Base-by-base conservation (phyloP, 1,140 invertebrate genomes). In the Macrostomum lignano region DNA sequence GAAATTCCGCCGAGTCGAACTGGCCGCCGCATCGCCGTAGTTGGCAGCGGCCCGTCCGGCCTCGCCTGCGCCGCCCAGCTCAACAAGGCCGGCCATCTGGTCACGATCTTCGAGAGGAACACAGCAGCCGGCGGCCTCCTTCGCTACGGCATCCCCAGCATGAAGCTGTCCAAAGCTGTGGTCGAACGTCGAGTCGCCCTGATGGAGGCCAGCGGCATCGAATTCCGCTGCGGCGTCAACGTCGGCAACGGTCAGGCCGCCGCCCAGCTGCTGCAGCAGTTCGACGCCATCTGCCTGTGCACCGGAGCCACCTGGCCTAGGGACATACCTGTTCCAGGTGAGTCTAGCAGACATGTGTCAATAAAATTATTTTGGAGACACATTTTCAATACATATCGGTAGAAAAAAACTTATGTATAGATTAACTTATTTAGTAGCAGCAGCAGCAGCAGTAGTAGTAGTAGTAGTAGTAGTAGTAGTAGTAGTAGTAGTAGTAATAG, bases 91-190 rank as follows among this genome's bases (percentile, higher is more conserved):
- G 77, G 77, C 4, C 79, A 88, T 58, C 60, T 59, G 9, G 79
- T 93, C 0, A 86, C 78, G 1, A 82, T 96, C 15, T 94, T 73
- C 58, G 88, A 98, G 54, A 65, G 86, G 35, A 93, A 94, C 55
- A 82, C 94, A 55, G 66, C 78, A 13, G 60, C 82, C 21, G 88
- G 88, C 36, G 88, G 88, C 1, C 63, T 96, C 3, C 61, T 98
- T 7, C 75, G 86, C 47, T 96, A 94, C 55, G 86, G 86, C 31
- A 96, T 96, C 46, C 86, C 86, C 20, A 82, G 77, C 0, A 93
- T 94, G 79, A 94, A 94, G 58, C 62, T 93, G 0, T 72, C 72
- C 37, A 93, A 91, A 56, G 67, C 73, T 39, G 74, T 86, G 36
- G 78, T 96, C 2, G 72, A 81, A 43, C 64, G 86, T 21, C 62